A percentile compares a stretch with the other conserved stretches of the same genome.
phyloP scores from a whole-genome alignment of 53 echinoderm and acorn worm species.

The Temnopleurus reevesii region DNA sequence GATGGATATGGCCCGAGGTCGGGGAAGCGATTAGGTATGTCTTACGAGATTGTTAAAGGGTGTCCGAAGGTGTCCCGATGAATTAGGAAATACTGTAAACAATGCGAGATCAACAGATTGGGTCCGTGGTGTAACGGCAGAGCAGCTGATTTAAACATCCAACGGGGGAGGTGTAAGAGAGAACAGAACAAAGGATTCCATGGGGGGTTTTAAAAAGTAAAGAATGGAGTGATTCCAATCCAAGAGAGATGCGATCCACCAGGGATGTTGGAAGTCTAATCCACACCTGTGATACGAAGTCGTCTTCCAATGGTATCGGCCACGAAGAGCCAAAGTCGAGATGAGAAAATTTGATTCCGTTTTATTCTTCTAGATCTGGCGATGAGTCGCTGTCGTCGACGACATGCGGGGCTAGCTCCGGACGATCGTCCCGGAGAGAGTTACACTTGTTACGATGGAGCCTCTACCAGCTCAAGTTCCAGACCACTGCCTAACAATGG shows the following conservation, averaged over 20 bases:
- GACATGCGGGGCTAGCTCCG: background rate
- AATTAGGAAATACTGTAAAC: constrained; percentile 10
- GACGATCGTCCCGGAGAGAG: constrained; percentile 23
- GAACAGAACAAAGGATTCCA: constrained; percentile 59
- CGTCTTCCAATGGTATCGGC: constrained; percentile 4
- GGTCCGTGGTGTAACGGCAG: constrained; percentile 1
- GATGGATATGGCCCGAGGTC: constrained; percentile 28
- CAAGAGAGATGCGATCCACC: constrained; percentile 28
- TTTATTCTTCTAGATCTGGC: background rate
- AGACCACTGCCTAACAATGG: constrained; percentile 31
- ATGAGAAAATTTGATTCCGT: constrained; percentile 41
- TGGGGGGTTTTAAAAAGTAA: constrained; percentile 12
- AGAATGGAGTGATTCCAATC: constrained; percentile 32
- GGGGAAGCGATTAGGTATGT: background rate
- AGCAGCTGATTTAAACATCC: constrained; percentile 59
- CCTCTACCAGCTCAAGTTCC: constrained; percentile 27
- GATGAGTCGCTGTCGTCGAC: background rate
- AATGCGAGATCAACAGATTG: constrained; percentile 19
- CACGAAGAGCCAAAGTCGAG: background rate
- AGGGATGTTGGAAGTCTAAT: constrained; percentile 3
- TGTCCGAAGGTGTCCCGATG: background rate
- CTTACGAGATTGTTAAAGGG: background rate
- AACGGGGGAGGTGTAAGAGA: background rate
- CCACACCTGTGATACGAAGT: constrained; percentile 38
- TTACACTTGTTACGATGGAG: constrained; percentile 44